A percentile compares a stretch with the other conserved stretches of the same genome.
Conservation (phyloP, 1,140 invertebrate genomes). For the Xylocopa sonorina region DNA sequence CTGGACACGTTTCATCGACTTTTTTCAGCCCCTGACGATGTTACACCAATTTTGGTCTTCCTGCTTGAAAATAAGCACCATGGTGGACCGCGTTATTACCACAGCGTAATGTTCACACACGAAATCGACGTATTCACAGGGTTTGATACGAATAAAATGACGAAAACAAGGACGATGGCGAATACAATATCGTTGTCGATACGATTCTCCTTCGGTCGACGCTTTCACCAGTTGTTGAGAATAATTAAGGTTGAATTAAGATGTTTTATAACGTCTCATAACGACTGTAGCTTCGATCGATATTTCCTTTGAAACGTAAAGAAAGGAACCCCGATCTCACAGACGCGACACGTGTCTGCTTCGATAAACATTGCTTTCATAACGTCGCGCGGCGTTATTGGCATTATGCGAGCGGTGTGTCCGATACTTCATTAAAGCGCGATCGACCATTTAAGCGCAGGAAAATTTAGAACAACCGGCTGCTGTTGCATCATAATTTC, state of each 20-base stretch:
- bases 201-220: too few species aligned
- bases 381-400: too few species aligned
- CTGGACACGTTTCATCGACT: slow-evolving; percentile 12
- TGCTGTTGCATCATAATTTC: neutral
- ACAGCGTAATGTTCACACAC: neutral
- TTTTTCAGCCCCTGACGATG: slow-evolving; percentile 13
- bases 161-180: neutral
- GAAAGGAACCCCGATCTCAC: neutral
- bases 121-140: neutral
- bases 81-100: too few species aligned
- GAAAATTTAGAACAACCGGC: neutral
- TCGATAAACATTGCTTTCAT: slow-evolving; percentile 6
- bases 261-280: too few species aligned
- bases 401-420: slow-evolving; percentile 13
- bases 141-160: too few species aligned
- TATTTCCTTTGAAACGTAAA: neutral
- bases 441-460: neutral
- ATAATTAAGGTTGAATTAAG: too few species aligned
- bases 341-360: neutral
- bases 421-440: slow-evolving; percentile 5
- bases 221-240: too few species aligned
- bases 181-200: too few species aligned
- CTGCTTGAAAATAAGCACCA: neutral
- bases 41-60: neutral
- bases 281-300: neutral